A percentile compares a stretch with the other conserved stretches of the same genome.
phyloP scores from a whole-genome alignment of 2,113 vertebrate genomes.

The Aleadryas rufinucha region DNA sequence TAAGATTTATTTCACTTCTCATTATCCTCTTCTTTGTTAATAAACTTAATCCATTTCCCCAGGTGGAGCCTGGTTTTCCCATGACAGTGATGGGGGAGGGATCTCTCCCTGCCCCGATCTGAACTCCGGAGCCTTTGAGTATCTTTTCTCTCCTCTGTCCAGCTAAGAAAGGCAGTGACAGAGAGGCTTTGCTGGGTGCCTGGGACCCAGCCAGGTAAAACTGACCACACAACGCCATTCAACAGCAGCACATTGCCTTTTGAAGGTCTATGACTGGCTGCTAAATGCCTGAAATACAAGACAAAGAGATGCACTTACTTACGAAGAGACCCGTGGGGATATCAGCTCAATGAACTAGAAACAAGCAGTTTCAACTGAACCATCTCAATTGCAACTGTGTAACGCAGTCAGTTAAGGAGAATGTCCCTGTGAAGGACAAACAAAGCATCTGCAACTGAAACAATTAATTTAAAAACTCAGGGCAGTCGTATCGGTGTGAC shows the following conservation, averaged over 20 bases:
- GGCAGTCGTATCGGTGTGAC: fast-evolving
- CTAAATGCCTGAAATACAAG: neutral
- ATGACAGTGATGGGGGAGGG: neutral
- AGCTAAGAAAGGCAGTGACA: neutral
- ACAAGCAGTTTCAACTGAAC: neutral
- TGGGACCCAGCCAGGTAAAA: neutral
- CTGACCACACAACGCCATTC: neutral
- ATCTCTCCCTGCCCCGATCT: neutral
- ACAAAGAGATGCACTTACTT: neutral
- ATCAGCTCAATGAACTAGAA: neutral
- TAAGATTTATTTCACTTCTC: neutral
- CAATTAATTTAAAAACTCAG: neutral
- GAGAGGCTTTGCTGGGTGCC: neutral
- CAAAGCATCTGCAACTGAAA: neutral
- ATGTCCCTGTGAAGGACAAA: neutral
- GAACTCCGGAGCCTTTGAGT: neutral
- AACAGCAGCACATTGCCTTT: neutral
- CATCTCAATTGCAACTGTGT: neutral
- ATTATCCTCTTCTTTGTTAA: neutral
- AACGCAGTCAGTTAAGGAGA: neutral
- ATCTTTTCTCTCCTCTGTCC: neutral
- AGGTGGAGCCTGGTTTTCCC: fast-evolving
- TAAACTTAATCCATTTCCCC: neutral
- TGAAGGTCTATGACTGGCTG: neutral
- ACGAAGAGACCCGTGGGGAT: neutral